A percentile compares a stretch with the other conserved stretches of the same genome.
phyloP scores from a whole-genome alignment of 2,113 vertebrate genomes.

The Noctilio leporinus region DNA sequence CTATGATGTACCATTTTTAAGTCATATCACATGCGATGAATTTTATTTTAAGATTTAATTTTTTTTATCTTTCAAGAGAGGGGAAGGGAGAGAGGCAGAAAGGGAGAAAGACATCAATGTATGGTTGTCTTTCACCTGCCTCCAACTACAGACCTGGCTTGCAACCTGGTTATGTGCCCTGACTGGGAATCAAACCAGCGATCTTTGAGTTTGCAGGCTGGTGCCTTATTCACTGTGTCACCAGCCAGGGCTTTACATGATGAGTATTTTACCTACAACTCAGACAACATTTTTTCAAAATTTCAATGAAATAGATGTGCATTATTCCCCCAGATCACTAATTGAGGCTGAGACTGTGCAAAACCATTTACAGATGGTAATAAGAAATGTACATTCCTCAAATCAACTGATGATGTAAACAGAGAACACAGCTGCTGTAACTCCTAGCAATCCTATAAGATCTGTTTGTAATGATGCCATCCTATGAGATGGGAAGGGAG shows the following conservation, averaged over 20 bases:
- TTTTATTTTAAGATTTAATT: no score
- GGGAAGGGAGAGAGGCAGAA: no score
- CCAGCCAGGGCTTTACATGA: no score
- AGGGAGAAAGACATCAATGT: no score
- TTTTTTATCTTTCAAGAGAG: no score
- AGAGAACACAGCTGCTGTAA: not conserved
- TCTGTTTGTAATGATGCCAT: not conserved
- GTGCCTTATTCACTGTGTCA: no score
- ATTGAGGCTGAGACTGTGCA: conserved; percentile 61
- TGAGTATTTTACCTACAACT: conserved; percentile 54
- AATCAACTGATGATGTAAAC: conserved; percentile 47
- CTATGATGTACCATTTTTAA: conserved; percentile 36
- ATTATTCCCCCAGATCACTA: conserved; percentile 65
- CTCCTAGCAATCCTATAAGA: not conserved
- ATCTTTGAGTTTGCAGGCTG: no score
- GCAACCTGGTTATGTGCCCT: no score
- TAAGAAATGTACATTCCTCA: conserved; percentile 51
- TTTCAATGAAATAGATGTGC: conserved; percentile 66
- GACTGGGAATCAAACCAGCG: no score
- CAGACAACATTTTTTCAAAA: conserved; percentile 54
- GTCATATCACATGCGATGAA: conserved; percentile 34
- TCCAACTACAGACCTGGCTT: no score
- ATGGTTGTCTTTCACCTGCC: no score
- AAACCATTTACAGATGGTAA: conserved; percentile 69
- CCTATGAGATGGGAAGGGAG: not conserved